Evolutionary conservation across 1,140 invertebrate genomes (phyloP).

Genomic region (Cyrtorhinus lividipennis): DNA sequence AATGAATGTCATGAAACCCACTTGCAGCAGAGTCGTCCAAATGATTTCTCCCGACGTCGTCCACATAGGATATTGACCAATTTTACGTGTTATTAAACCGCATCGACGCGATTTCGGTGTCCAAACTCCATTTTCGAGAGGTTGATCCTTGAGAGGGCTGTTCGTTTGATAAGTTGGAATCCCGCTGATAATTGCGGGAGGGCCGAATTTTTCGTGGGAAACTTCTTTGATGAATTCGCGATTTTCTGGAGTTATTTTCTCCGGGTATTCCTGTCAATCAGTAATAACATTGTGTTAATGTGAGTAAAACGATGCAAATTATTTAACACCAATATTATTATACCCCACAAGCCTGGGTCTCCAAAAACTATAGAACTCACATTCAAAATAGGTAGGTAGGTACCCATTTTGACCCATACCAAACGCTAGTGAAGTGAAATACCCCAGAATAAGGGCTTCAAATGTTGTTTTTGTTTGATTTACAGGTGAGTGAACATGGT

Average conservation of each 20-base stretch:
- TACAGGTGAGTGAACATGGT: too few relatives aligned
- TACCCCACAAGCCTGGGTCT: not conserved
- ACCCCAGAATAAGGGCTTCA: too few relatives aligned
- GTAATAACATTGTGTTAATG: constrained; percentile 24
- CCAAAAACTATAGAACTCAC: too few relatives aligned
- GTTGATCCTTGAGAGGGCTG: constrained; percentile 41
- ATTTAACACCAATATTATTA: not conserved
- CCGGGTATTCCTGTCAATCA: constrained; percentile 43
- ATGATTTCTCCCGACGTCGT: constrained; percentile 67
- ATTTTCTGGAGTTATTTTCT: constrained; percentile 64
- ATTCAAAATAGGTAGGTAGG: too few relatives aligned
- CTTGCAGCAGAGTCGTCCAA: constrained; percentile 70
- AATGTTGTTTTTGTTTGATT: too few relatives aligned
- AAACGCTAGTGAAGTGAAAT: too few relatives aligned
- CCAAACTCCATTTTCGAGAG: constrained; percentile 44
- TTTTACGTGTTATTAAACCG: constrained; percentile 83
- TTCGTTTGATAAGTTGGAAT: constrained; percentile 32
- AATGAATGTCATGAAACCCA: too few relatives aligned
- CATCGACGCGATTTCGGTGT: constrained; percentile 43
- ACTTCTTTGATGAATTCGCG: constrained; percentile 66
- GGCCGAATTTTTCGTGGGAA: constrained; percentile 45
- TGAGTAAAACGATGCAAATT: not conserved
- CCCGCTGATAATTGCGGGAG: constrained; percentile 31
- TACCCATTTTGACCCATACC: too few relatives aligned
- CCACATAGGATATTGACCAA: constrained; percentile 89